Percentiles rank a stretch among this genome's conserved stretches.
Conservation (phyloP, 2,888 invertebrate species). For the Drosophila suboccidentalis region DNA sequence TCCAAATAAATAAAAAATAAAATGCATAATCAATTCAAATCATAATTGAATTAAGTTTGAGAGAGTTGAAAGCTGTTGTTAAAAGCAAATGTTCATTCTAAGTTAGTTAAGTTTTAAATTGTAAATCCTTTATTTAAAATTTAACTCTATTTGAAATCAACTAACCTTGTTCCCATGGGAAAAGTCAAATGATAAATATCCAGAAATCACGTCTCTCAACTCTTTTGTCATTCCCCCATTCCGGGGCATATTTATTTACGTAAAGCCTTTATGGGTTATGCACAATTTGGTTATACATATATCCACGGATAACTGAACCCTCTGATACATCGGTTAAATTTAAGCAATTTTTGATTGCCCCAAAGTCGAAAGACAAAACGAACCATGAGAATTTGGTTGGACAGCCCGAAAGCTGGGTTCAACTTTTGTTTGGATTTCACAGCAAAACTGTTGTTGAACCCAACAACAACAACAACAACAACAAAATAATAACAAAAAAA, state of each 20-base stretch:
- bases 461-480: slow-evolving; percentile 1
- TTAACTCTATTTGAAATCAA: too few species aligned
- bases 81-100: too few species aligned
- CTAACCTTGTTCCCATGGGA: neutral
- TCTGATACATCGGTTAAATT: neutral
- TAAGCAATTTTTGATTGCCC: neutral
- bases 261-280: slow-evolving; percentile 1
- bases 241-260: neutral
- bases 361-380: slow-evolving; percentile 1
- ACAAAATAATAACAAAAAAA: neutral
- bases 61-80: too few species aligned
- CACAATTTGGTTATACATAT: slow-evolving; percentile 1
- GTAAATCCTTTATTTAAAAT: too few species aligned
- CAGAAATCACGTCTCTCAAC: neutral
- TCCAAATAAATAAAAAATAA: too few species aligned
- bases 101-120: too few species aligned
- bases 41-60: too few species aligned
- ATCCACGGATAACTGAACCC: slow-evolving; percentile 17
- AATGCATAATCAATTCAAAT: too few species aligned
- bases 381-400: slow-evolving; percentile 4
- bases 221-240: neutral
- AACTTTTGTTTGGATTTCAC: slow-evolving; percentile 16
- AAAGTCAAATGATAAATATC: neutral
- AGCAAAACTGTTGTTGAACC: slow-evolving; percentile 13
- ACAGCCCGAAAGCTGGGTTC: slow-evolving; percentile 9